phyloP scores from a whole-genome alignment of 2,797 vertebrate species.

The Siniperca scherzeri region DNA sequence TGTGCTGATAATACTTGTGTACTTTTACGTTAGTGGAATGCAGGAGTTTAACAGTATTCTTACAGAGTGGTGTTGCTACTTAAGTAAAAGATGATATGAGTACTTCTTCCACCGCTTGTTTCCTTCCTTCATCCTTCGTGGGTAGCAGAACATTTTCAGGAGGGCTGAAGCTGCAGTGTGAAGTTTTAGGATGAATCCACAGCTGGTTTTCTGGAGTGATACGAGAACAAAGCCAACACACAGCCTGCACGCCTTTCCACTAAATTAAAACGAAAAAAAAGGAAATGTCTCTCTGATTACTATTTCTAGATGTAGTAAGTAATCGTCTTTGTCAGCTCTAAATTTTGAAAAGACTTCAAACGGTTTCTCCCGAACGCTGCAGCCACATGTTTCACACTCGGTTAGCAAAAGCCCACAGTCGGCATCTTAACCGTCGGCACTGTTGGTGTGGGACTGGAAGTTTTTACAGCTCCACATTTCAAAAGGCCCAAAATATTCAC shows the following conservation, averaged over 20 bases:
- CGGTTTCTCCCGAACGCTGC: not conserved
- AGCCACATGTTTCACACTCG: conserved; percentile 49
- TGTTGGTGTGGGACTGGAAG: not conserved
- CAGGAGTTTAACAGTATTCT: no score
- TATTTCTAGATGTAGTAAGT: conserved; percentile 25
- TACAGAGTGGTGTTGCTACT: no score
- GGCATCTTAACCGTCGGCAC: conserved; percentile 24
- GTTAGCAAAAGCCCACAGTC: conserved; percentile 43
- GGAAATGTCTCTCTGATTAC: conserved; percentile 57
- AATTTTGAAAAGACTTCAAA: conserved; percentile 49
- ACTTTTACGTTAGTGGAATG: no score
- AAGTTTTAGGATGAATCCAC: conserved; percentile 6
- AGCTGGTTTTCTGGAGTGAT: conserved; percentile 22
- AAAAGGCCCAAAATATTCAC: conserved; percentile 34
- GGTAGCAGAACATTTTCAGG: not conserved
- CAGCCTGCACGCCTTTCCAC: conserved; percentile 21
- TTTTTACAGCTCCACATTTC: conserved; percentile 38
- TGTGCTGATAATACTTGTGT: no score
- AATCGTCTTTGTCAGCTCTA: conserved; percentile 40
- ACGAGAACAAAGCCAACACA: conserved; percentile 12
- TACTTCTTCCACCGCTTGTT: not conserved
- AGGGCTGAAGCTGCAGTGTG: not conserved
- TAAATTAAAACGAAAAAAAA: conserved; percentile 29
- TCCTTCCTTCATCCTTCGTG: not conserved
- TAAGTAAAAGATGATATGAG: not conserved